Evolutionary conservation across 2,113 vertebrate species (phyloP), one percentile per base, ranked within the genome.

Genomic region (Gasterosteus nipponicus): DNA sequence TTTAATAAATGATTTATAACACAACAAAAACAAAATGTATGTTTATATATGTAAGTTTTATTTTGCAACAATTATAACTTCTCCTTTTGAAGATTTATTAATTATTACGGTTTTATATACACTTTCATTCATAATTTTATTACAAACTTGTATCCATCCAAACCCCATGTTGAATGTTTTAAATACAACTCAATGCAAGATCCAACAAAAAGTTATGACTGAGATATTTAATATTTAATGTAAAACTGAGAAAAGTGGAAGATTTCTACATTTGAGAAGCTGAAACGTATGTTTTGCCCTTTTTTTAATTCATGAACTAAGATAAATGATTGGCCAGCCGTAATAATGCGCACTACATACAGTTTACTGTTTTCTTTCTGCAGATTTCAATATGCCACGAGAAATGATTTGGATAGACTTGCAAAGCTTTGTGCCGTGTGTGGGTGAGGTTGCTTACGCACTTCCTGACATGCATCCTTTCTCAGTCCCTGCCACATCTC

Each of bases 401-500:
- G 51, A 26, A 54, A 26, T 53, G 19, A 53, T 53, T 26, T 22
- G 19, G 19, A 22, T 22, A 10, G 49, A 53, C 51, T 53, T n/a
- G 6, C 61, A 47, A n/a, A n/a, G 44, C 62, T 66, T 3, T 59
- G 53, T n/a, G 63, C 33, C 75, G 35, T 73, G 57, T 63, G 77
- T 69, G 84, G 57, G 73, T 49, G 75, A 61, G 60, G 7, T 51
- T 65, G 63, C 66, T 75, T 64, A 26, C 10, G 19, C 59, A 73
- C 59, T 44, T 62, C 15, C 12, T 12, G 19, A 64, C 77, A 26
- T 64, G 15, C 69, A 54, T 71, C 4, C 42, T 4, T 65, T 74
- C 18, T 51, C 31, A 12, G 18, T 69, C 56, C 10, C 56, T 44
- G 78, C 62, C 58, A 73, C 74, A 72, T 87, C 71, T 66, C 78